Evolutionary conservation across 2,888 invertebrate genomes (phyloP).

Genomic region (Teleogryllus oceanicus): DNA sequence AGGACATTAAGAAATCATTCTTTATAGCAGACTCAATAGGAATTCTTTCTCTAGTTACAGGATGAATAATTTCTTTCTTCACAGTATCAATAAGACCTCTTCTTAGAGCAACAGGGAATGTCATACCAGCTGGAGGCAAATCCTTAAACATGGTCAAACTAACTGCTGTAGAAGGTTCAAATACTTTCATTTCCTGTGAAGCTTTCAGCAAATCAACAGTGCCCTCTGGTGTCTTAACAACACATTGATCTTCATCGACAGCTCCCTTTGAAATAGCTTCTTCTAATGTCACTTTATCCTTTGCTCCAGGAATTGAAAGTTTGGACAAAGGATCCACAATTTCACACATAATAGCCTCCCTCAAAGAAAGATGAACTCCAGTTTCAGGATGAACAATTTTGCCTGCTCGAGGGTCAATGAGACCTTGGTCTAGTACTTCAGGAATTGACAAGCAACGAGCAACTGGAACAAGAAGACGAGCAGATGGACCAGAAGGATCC

Average conservation of each 20-base stretch:
- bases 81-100: conserved; percentile 67
- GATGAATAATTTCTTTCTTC: conserved; percentile 66
- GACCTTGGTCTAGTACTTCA: conserved; percentile 80
- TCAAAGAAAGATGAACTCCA: conserved; percentile 70
- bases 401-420: conserved; percentile 67
- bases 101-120: conserved; percentile 73
- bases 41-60: conserved; percentile 64
- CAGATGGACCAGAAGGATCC: conserved; percentile 67
- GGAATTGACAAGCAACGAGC: conserved; percentile 77
- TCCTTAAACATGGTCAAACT: conserved; percentile 48
- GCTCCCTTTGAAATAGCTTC: conserved; percentile 70
- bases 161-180: conserved; percentile 44
- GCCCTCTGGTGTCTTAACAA: conserved; percentile 61
- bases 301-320: conserved; percentile 60
- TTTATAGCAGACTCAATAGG: conserved; percentile 68
- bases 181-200: conserved; percentile 61
- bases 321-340: conserved; percentile 78
- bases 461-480: conserved; percentile 73
- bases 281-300: conserved; percentile 65
- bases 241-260: conserved; percentile 67
- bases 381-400: conserved; percentile 86
- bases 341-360: conserved; percentile 83
- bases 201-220: conserved; percentile 66
- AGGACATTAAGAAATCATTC: conserved; percentile 72
- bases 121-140: conserved; percentile 78